Conservation (phyloP, 2,888 invertebrate genomes). For the Mimas tiliae region DNA sequence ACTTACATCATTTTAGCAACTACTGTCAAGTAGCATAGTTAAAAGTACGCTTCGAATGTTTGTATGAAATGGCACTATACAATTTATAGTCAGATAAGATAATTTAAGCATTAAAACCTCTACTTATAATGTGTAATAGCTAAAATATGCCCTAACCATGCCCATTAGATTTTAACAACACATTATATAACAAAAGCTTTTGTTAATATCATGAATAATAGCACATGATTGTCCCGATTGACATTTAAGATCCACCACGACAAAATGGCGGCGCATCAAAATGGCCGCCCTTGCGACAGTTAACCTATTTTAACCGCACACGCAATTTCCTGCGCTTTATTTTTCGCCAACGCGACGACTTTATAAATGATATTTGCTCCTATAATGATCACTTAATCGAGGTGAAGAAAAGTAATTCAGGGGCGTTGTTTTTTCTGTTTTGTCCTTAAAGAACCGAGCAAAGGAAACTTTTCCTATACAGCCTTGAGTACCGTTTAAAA, state of each 20-base stretch:
- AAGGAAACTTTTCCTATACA: slow-evolving; percentile 25
- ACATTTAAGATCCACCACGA: slow-evolving; percentile 20
- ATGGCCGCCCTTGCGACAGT: slow-evolving; percentile 50
- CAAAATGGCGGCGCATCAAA: slow-evolving; percentile 53
- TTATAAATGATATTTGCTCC: slow-evolving; percentile 70
- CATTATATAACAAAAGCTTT: background rate
- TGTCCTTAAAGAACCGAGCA: slow-evolving; percentile 33
- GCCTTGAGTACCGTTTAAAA: slow-evolving; percentile 8
- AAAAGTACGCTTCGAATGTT: background rate
- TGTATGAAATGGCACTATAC: background rate
- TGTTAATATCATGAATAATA: background rate
- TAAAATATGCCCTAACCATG: background rate
- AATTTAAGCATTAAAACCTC: background rate
- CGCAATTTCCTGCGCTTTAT: slow-evolving; percentile 73
- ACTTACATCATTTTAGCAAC: no score
- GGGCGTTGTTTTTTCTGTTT: slow-evolving; percentile 44
- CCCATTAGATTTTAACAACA: background rate
- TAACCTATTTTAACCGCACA: slow-evolving; percentile 60
- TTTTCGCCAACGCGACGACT: slow-evolving; percentile 52
- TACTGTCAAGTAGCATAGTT: background rate
- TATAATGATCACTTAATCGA: slow-evolving; percentile 77
- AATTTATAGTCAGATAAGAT: background rate
- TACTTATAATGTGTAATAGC: background rate
- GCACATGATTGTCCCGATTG: slow-evolving; percentile 14
- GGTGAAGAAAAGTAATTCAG: slow-evolving; percentile 70